Evolutionary conservation across 1,140 invertebrate species (phyloP).

Genomic region (Chironomus tepperi): DNA sequence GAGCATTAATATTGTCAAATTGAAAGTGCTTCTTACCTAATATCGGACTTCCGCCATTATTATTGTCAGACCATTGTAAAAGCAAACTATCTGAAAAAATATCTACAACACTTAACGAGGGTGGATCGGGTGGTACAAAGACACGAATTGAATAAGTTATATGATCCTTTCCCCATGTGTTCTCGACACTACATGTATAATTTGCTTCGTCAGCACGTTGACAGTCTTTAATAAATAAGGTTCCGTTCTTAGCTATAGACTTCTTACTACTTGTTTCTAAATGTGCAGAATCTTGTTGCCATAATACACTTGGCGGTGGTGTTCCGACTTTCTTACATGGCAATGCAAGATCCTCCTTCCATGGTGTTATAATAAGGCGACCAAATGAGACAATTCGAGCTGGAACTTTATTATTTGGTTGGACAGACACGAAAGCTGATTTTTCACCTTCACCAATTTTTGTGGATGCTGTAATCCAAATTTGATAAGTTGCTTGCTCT

Average conservation of each 20-base stretch:
- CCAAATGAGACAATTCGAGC: constrained; percentile 76
- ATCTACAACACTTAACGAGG: constrained; percentile 56
- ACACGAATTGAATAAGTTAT: constrained; percentile 65
- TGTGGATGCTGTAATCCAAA: constrained; percentile 73
- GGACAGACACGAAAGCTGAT: constrained; percentile 62
- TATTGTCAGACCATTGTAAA: constrained; percentile 58
- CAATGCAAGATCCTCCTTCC: constrained; percentile 73
- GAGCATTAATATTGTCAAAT: too few relatives aligned
- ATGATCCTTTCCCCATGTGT: constrained; percentile 73
- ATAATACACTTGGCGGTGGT: constrained; percentile 60
- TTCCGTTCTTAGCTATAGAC: constrained; percentile 56
- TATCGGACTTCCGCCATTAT: constrained; percentile 60
- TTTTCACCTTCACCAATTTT: constrained; percentile 71
- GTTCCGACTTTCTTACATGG: constrained; percentile 73
- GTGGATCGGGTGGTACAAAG: constrained; percentile 58
- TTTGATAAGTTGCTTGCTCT: constrained; percentile 62
- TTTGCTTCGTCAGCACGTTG: constrained; percentile 78
- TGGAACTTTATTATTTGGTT: constrained; percentile 70
- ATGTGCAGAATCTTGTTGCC: constrained; percentile 61
- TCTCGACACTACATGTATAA: constrained; percentile 77
- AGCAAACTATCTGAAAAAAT: constrained; percentile 60
- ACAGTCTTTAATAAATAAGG: constrained; percentile 57
- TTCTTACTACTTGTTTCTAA: constrained; percentile 60
- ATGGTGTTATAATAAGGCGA: constrained; percentile 63
- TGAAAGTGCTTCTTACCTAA: constrained; percentile 44